Conservation (phyloP, 2,113 vertebrate genomes). For the Pachyramphus minor region DNA sequence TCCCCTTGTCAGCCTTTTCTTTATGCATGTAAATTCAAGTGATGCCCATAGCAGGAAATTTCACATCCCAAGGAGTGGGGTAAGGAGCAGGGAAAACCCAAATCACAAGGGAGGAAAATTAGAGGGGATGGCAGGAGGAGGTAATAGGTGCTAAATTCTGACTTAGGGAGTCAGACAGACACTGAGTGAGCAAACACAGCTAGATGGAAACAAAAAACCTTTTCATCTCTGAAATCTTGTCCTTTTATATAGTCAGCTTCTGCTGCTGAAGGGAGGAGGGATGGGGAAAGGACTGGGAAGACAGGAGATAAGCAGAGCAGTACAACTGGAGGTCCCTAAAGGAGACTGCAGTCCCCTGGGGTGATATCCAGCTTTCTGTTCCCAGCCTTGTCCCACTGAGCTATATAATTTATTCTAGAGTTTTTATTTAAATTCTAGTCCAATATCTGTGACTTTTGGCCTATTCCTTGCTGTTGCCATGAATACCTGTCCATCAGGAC, state of each 20-base stretch:
- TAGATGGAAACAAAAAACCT: neutral
- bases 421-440: neutral
- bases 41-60: neutral
- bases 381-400: neutral
- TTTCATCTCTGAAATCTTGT: neutral
- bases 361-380: neutral
- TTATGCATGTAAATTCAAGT: neutral
- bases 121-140: accelerated
- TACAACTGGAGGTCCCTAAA: neutral
- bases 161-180: neutral
- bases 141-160: neutral
- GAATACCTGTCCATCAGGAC: neutral
- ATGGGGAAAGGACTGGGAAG: neutral
- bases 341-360: neutral
- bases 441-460: neutral
- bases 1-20: neutral
- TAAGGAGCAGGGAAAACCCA: neutral
- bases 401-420: neutral
- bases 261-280: neutral
- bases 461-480: neutral
- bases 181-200: neutral
- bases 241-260: accelerated
- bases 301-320: neutral
- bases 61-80: neutral
- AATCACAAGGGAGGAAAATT: neutral